Evolutionary conservation across 1,140 invertebrate species (phyloP).

Genomic region (Cotesia glomerata): DNA sequence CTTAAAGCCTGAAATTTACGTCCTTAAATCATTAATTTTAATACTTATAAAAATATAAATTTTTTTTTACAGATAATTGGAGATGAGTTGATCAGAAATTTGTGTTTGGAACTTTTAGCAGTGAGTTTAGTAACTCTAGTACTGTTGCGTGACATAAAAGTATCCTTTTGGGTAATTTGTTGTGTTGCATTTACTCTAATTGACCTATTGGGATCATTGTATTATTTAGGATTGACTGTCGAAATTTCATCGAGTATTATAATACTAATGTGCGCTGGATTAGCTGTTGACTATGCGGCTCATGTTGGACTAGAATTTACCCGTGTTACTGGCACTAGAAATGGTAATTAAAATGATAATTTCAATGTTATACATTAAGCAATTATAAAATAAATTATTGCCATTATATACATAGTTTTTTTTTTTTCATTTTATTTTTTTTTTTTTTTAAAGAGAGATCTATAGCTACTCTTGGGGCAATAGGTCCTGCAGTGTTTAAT

Average conservation of each 20-base stretch:
- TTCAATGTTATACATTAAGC: too few species aligned
- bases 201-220: conserved; percentile 65
- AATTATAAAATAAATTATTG: neutral
- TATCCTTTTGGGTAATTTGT: conserved; percentile 63
- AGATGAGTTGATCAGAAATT: conserved; percentile 65
- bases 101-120: conserved; percentile 62
- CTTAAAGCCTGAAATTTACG: neutral
- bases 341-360: conserved; percentile 44
- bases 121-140: conserved; percentile 65
- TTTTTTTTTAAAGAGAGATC: conserved; percentile 52
- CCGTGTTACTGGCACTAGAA: conserved; percentile 55
- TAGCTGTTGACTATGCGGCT: conserved; percentile 68
- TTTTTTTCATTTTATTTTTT: neutral
- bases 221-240: conserved; percentile 66
- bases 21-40: neutral
- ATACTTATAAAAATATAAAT: neutral
- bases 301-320: conserved; percentile 67
- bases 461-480: conserved; percentile 53
- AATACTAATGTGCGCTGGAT: conserved; percentile 59
- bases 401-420: neutral
- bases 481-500: conserved; percentile 64
- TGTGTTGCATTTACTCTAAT: conserved; percentile 67
- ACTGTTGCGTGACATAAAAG: conserved; percentile 63
- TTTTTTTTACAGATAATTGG: conserved; percentile 60
- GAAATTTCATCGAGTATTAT: conserved; percentile 68